Evolutionary conservation across 2,888 invertebrate species (phyloP).

Genomic region (Teleiodes luculella): DNA sequence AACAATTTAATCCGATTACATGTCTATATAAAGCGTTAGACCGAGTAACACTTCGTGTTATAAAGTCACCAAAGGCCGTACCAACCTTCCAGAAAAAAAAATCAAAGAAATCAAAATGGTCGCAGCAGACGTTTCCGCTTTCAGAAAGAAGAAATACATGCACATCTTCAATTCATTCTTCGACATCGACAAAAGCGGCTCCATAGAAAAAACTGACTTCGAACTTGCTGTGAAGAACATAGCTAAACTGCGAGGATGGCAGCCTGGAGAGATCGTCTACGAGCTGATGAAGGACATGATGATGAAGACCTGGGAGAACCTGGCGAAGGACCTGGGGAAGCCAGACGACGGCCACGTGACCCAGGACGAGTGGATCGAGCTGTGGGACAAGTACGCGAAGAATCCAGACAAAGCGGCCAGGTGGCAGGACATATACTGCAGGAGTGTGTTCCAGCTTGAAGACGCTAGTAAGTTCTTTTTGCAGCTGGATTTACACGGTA

Average conservation of each 20-base stretch:
- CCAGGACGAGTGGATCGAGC: conserved; percentile 87
- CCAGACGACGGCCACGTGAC: conserved; percentile 88
- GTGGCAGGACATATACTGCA: conserved; percentile 91
- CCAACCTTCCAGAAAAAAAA: too few relatives aligned
- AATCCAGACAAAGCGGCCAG: conserved; percentile 83
- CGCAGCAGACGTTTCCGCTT: conserved; percentile 78
- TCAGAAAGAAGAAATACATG: conserved; percentile 91
- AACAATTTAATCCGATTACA: too few relatives aligned
- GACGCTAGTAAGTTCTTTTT: conserved; percentile 83
- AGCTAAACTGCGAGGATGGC: conserved; percentile 87
- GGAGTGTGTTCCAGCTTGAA: conserved; percentile 91
- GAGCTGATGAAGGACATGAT: conserved; percentile 78
- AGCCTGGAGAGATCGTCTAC: conserved; percentile 83
- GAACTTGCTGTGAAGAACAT: conserved; percentile 78
- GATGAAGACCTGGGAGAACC: conserved; percentile 85
- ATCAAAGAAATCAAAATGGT: conserved; percentile 78
- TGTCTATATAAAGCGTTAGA: too few relatives aligned
- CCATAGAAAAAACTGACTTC: conserved; percentile 92
- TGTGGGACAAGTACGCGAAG: conserved; percentile 86
- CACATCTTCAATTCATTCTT: conserved; percentile 93
- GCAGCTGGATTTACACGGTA: too few relatives aligned
- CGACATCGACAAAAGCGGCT: conserved; percentile 92
- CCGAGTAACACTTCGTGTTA: too few relatives aligned
- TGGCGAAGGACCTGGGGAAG: conserved; percentile 81
- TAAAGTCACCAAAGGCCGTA: too few relatives aligned